These are phyloP conservation scores for Eutrigla gurnardus DNA, from an alignment of 2,797 vertebrate species.

Conservation along the genomic window DNA sequence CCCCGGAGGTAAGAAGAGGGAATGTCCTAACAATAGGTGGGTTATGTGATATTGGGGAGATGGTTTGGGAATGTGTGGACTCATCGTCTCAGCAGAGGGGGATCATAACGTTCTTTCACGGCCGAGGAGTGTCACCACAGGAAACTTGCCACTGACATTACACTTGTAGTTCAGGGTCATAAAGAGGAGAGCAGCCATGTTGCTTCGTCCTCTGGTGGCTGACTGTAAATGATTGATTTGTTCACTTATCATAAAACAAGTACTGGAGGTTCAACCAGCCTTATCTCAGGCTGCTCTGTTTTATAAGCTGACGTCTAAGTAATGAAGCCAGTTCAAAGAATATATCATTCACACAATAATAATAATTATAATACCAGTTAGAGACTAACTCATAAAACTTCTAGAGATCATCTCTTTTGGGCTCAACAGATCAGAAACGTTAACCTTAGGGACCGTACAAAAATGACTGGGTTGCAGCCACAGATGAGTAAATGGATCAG, in stretches of 20 bases:
- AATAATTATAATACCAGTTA: neutral
- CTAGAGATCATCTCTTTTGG: neutral
- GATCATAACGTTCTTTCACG: slow-evolving; percentile 9
- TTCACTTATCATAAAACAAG: slow-evolving; percentile 3
- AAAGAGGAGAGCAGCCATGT: neutral
- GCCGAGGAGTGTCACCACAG: neutral
- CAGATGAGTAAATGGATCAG: neutral
- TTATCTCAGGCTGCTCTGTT: neutral
- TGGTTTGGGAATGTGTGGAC: slow-evolving; percentile 58
- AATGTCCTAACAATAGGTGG: slow-evolving; percentile 52
- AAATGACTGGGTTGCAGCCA: neutral
- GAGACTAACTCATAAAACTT: neutral
- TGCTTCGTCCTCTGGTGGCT: neutral
- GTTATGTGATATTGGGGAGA: slow-evolving; percentile 63
- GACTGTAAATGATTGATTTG: slow-evolving; percentile 5
- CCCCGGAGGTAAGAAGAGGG: slow-evolving; percentile 27
- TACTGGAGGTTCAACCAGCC: neutral
- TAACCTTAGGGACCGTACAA: neutral
- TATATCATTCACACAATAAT: neutral
- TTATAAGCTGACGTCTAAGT: neutral
- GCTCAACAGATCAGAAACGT: neutral
- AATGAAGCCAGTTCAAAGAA: neutral
- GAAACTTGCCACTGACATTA: slow-evolving; percentile 10
- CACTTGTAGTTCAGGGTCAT: neutral
- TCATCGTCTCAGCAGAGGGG: slow-evolving; percentile 34